A percentile compares a stretch with the other conserved stretches of the same genome.
Conservation (phyloP, 1,140 invertebrate genomes). For the Druon quercuslanigerum region DNA sequence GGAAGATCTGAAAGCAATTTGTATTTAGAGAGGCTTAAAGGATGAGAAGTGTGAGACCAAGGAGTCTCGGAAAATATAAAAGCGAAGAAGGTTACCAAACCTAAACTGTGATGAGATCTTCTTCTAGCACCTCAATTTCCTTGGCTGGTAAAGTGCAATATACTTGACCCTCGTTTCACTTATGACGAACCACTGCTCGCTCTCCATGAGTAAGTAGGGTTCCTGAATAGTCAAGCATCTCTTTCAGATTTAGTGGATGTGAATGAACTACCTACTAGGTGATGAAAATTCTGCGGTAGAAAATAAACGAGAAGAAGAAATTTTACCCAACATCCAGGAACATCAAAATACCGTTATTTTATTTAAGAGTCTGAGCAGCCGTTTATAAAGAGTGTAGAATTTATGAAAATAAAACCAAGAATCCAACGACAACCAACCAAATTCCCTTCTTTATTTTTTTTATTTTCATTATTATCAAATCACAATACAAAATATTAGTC, state of each 20-base stretch:
- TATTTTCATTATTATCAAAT: no score
- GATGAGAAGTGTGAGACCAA: no score
- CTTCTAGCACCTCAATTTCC: slow-evolving; percentile 1
- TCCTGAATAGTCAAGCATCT: not conserved
- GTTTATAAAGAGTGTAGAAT: no score
- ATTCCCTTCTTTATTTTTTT: no score
- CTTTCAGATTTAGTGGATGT: slow-evolving; percentile 1
- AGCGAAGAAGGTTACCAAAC: no score
- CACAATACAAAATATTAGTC: no score
- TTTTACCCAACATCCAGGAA: not conserved
- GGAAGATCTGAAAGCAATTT: no score
- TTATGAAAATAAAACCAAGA: no score
- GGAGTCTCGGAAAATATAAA: no score
- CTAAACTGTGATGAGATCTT: not conserved
- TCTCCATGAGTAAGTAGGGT: not conserved
- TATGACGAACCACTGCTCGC: not conserved
- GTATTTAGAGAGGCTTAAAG: no score
- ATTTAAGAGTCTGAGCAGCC: not conserved
- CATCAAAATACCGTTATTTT: not conserved
- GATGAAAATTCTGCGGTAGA: not conserved
- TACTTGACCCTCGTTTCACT: slow-evolving; percentile 20
- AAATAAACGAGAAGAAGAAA: not conserved
- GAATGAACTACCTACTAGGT: not conserved
- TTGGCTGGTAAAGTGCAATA: slow-evolving; percentile 10
- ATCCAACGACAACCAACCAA: no score